Evolutionary conservation across 1,140 invertebrate species (phyloP), one percentile per base, ranked within the genome.

Genomic region (Heliconius melpomene): DNA sequence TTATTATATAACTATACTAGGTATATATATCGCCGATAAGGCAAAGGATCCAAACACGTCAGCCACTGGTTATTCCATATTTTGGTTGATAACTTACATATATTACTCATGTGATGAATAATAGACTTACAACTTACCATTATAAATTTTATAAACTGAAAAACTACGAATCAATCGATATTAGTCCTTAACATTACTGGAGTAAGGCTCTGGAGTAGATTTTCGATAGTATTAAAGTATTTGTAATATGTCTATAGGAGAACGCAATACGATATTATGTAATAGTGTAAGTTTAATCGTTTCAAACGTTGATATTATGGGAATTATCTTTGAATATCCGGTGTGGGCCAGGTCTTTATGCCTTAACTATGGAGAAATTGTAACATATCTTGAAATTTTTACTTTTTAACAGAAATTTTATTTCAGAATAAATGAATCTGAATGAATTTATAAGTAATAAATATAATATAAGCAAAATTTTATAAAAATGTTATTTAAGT

Each of bases 51-150:
- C 52, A 57, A 78, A 75, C 80, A 81, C 80, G 80, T 85, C 81
- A 77, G 80, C 80, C 82, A 83, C 73, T 77, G 85, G 85, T 87
- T 87, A 88, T 88, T 81, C 88, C 88, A 84, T 86, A 84, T 85
- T 83, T 88, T 85, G 82, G 83, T 82, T 82, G 84, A 89, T 87
- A 89, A 86, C 76, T 78, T 84, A 83, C 82, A 84, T 76, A 82
- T 83, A 85, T 89, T 88, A 89, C 82, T 89, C 86, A 89, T 83
- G 77, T 83, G 76, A 84, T 87, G 86, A 89, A 84, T 88, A 86
- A 88, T 86, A 84, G 80, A 79, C 72, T 66, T 70, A 80, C 73
- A 80, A 75, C n/a, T 74, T 70, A 82, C 66, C 32, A 71, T 36
- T 23, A 74, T 16, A 73, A 52, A 50, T 60, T 6, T 36, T 23